Percentiles rank a stretch among this genome's conserved stretches.
phyloP scores from a whole-genome alignment of 2,888 invertebrate species.

The Mechanitis messenoides region DNA sequence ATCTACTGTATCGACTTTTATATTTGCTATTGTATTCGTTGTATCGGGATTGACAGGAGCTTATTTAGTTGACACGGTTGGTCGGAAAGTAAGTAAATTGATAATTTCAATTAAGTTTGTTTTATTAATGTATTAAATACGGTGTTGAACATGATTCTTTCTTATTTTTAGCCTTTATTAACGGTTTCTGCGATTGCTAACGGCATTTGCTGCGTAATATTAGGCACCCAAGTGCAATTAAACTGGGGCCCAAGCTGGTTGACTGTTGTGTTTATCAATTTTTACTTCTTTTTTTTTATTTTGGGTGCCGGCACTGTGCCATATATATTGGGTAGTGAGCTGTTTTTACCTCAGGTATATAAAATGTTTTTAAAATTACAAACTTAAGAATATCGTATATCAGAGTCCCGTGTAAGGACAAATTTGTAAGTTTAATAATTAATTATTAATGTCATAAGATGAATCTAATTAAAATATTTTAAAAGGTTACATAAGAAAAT shows the following conservation, averaged over 20 bases:
- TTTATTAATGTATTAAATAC: not conserved
- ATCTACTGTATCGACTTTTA: conserved; percentile 44
- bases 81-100: conserved; percentile 48
- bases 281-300: conserved; percentile 25
- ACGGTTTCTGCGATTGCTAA: conserved; percentile 36
- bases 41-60: conserved; percentile 46
- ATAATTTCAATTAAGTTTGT: not conserved
- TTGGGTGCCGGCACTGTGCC: conserved; percentile 31
- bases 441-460: too few relatives aligned
- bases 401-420: too few relatives aligned
- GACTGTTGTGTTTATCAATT: conserved; percentile 32
- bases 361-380: not conserved
- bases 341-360: conserved; percentile 33
- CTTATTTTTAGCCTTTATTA: conserved; percentile 31
- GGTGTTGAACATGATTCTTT: not conserved
- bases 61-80: conserved; percentile 47
- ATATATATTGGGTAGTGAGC: conserved; percentile 27
- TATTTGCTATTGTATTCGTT: conserved; percentile 43
- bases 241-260: conserved; percentile 35
- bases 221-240: conserved; percentile 35
- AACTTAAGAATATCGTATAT: not conserved
- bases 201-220: conserved; percentile 30
- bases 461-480: too few relatives aligned
- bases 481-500: too few relatives aligned
- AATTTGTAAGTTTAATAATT: too few relatives aligned